phyloP scores from a whole-genome alignment of 2,888 invertebrate species.

The Hanleya hanleyi region DNA sequence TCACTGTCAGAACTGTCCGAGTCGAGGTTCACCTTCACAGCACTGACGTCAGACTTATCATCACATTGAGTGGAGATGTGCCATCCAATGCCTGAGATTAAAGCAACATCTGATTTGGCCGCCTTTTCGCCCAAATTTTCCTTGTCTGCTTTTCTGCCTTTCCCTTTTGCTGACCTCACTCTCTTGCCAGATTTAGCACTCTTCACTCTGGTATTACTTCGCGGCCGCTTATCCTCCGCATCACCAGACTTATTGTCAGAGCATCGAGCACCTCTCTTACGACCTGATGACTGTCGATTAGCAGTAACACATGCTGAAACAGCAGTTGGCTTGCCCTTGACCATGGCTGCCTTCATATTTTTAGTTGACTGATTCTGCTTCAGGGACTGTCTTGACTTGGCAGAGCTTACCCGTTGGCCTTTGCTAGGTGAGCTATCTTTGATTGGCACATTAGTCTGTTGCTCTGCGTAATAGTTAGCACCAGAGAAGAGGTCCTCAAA shows the following conservation, averaged over 20 bases:
- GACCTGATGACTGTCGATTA: neutral
- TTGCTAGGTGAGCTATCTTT: neutral
- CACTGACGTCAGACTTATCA: slow-evolving; percentile 55
- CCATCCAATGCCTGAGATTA: slow-evolving; percentile 68
- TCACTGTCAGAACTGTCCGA: slow-evolving; percentile 44
- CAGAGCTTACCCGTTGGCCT: neutral
- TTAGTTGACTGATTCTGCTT: neutral
- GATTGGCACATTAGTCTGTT: neutral
- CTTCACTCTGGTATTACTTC: slow-evolving; percentile 40
- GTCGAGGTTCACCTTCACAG: slow-evolving; percentile 43
- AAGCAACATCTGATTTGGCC: slow-evolving; percentile 53
- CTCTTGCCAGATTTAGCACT: slow-evolving; percentile 48
- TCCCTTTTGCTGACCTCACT: slow-evolving; percentile 46
- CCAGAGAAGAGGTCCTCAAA: slow-evolving; percentile 52
- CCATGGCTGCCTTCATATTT: neutral
- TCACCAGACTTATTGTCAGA: neutral
- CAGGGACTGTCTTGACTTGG: neutral
- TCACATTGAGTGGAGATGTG: slow-evolving; percentile 59
- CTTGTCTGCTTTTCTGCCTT: slow-evolving; percentile 42
- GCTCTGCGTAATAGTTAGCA: neutral
- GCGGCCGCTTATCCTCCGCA: neutral
- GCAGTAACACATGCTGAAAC: neutral
- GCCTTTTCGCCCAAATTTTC: slow-evolving; percentile 42
- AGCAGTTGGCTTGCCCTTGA: neutral
- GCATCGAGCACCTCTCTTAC: neutral